phyloP scores from a whole-genome alignment of 2,888 invertebrate genomes.

The Caenorhabditis doughertyi region DNA sequence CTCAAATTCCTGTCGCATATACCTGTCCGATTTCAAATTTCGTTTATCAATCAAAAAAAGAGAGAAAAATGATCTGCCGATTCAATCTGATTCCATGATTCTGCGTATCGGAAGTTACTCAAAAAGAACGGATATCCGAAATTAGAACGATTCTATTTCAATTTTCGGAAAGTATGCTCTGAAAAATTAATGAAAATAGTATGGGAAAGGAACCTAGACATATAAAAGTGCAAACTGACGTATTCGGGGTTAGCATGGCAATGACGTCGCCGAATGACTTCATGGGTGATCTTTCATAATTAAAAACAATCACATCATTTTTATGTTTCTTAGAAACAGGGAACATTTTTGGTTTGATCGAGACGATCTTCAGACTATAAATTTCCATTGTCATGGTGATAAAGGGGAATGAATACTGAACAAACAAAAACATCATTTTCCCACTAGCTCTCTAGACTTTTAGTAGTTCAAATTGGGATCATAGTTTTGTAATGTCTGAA shows the following conservation, averaged over 20 bases:
- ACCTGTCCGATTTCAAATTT: slow-evolving; percentile 54
- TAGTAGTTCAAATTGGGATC: too few species aligned
- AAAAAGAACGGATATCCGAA: neutral
- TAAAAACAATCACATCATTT: neutral
- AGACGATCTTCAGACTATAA: too few species aligned
- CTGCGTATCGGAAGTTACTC: slow-evolving; percentile 5
- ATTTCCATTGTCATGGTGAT: too few species aligned
- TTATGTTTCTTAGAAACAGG: neutral
- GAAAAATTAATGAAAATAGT: neutral
- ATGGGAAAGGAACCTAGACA: neutral
- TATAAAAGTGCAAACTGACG: neutral
- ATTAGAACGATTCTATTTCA: neutral
- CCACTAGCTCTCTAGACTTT: too few species aligned
- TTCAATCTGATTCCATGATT: slow-evolving; percentile 34
- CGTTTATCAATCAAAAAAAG: slow-evolving; percentile 54
- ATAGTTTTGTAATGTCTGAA: neutral
- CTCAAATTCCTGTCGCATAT: slow-evolving; percentile 56
- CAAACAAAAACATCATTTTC: too few species aligned
- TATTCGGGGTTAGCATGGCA: neutral
- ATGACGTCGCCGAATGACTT: neutral
- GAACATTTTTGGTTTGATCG: too few species aligned
- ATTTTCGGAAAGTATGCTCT: neutral
- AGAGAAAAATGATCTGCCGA: slow-evolving; percentile 7
- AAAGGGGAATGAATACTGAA: too few species aligned
- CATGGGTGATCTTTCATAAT: slow-evolving; percentile 17